Evolutionary conservation across 2,113 vertebrate genomes (phyloP), one percentile per base, ranked within the genome.

Genomic region (Ovis aries): DNA sequence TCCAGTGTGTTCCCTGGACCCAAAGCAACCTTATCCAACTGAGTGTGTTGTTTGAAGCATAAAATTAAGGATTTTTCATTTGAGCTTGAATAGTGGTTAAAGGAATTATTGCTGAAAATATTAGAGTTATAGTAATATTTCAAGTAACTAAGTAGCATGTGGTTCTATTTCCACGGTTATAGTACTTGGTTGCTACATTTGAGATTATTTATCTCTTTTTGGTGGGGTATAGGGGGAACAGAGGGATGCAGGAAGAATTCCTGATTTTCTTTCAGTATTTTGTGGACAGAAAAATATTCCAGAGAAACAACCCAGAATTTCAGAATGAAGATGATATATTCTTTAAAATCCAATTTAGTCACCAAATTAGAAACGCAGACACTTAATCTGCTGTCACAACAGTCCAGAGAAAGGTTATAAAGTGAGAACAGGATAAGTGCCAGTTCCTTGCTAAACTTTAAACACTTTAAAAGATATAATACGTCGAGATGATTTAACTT

Each of bases 321-420:
- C 83, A 97, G 93, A 90, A 95, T 36, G 33, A 96, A 90, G 90
- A 83, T 2, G 59, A 36, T 6, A 3, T 50, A 23, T 21, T 81
- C 48, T 90, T 77, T 10, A 88, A 88, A 94, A 29, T 52, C 27
- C 82, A 84, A 83, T 82, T 82, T 64, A 91, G 16, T 85, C 40
- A 95, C 50, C 89, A 93, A 92, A 71, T 93, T 81, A 89, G 90
- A 95, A 93, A 64, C 33, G 82, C 45, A 96, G 82, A 96, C 17
- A 90, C 17, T 80, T 81, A 55, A 85, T 14, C 48, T 83, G 33
- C 33, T 90, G 71, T 57, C 82, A 96, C 80, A 96, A 74, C 27
- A 81, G 52, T 55, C 27, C 16, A 87, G 45, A 14, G 48, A 91
- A 85, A 96, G 94, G 74, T 71, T 90, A 33, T 86, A 81, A 82